Base-by-base conservation (phyloP, 1,140 invertebrate species). In the Chymomyza costata region DNA sequence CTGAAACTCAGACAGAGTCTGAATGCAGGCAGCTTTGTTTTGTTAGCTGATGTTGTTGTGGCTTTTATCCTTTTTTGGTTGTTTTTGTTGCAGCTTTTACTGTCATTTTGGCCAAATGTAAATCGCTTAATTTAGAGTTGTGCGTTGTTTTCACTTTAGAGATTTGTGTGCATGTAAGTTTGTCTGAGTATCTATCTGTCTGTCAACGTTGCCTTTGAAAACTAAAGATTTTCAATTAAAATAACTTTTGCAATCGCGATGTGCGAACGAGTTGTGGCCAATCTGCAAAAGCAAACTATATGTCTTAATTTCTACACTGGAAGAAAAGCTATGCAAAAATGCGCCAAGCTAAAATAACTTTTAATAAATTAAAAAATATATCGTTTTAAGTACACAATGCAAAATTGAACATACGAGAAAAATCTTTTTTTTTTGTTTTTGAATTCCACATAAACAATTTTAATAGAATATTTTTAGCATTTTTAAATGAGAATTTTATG, bases 211-310 rank as follows among this genome's bases (percentile, higher is more conserved):
- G 51, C 62, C 37, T 58, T 41, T 44, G 51, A 61, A 49, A 59
- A 49, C 68, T 57, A 80, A 80, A 68, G 73, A 80, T 80, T 80
- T 78, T 68, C 67, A 71, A 80, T 78, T 78, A 78, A 78, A 80
- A 80, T 59, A 65, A 80, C 67, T 80, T 80, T 48, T 64, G 54
- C 64, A 71, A 73, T 73, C 73, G 68, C 53, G 54, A 73, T 78
- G 62, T 64, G 58, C 54, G 51, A 60, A 45, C 41, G n/a, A 55
- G 50, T 46, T 55, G 47, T n/a, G 19, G 38, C 47, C 13, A 37
- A 8, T 17, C 14, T 48, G 44, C 28, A 5, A 16, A 34, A 55
- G 44, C 28, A 5, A 16, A 34, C 30, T 51, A 28, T 44, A 6
- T 15, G 21, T 32, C 25, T 65, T 34, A 30, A 21, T 31, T 34